These are phyloP conservation scores for Teleogryllus oceanicus DNA, from an alignment of 2,888 invertebrate species.

Conservation along the genomic window DNA sequence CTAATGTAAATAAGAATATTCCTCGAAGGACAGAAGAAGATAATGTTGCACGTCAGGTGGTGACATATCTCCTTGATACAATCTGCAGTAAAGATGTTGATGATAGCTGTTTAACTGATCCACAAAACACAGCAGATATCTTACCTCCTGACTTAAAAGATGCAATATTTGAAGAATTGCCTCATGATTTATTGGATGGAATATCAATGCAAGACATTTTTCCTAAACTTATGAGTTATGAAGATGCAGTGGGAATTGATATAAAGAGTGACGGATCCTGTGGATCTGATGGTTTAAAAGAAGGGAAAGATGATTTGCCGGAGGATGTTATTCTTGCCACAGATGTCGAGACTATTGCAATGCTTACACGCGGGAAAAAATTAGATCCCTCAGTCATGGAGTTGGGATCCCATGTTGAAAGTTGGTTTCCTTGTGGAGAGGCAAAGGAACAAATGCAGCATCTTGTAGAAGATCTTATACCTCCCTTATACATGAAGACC, in stretches of 20 bases:
- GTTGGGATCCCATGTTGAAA: conserved; percentile 44
- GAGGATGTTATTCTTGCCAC: conserved; percentile 46
- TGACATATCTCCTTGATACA: conserved; percentile 58
- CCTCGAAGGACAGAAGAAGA: conserved; percentile 38
- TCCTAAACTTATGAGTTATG: conserved; percentile 65
- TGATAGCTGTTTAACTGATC: conserved; percentile 59
- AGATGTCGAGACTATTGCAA: conserved; percentile 42
- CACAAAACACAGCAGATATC: conserved; percentile 75
- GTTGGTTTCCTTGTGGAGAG: conserved; percentile 48
- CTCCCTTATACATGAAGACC: conserved; percentile 21
- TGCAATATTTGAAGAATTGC: conserved; percentile 80
- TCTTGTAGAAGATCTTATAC: conserved; percentile 52
- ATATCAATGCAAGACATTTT: conserved; percentile 85
- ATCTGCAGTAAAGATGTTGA: conserved; percentile 63
- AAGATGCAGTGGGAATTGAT: conserved; percentile 63
- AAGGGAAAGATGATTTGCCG: conserved; percentile 44
- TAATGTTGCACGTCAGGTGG: conserved; percentile 54
- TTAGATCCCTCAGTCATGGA: conserved; percentile 47
- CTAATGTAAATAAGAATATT: neutral
- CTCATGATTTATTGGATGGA: conserved; percentile 76
- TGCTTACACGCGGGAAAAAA: conserved; percentile 20
- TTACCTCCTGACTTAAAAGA: conserved; percentile 83
- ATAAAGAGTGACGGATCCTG: conserved; percentile 55
- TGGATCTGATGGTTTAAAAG: conserved; percentile 33
- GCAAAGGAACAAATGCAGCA: conserved; percentile 52